Evolutionary conservation across 2,113 vertebrate species (phyloP), one percentile per base, ranked within the genome.

Genomic region (Chinchilla lanigera): DNA sequence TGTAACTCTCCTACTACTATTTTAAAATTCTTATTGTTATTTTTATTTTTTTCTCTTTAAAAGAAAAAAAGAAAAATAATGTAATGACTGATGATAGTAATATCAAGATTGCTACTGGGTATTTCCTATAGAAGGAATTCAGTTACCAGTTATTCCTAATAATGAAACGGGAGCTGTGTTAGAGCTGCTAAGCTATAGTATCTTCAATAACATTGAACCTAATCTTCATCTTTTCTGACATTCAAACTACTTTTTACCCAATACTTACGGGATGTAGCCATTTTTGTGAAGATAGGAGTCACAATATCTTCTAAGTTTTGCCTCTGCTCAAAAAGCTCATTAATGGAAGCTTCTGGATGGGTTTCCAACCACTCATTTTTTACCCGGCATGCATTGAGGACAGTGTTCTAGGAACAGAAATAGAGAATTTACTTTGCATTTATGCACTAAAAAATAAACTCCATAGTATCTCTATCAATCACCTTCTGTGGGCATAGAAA

Each of bases 361-460:
- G 95, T 98, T 93, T 99, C 98, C 52, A 99, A 93, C 99, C 99
- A 99, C 44, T 99, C 98, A 1, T 63, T 98, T 96, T 98, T 99
- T 28, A 93, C 17, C 47, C 97, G 98, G 86, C 99, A 99, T 0
- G 95, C 96, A 83, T 69, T 98, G 7, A 95, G 73, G 87, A 98
- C 97, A 7, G 93, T 93, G 85, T 98, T 98, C 99, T 99, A 95
- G 71, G 95, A 63, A 73, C 22, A 80, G 92, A 73, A 93, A 69
- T 50, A 89, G n/a, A 78, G 63, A 93, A 60, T 44, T 89, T 63
- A 89, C 22, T 88, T 93, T 80, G 16, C 7, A 81, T 35, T 80
- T 89, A 82, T 26, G 75, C 86, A 75, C 3, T 80, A 28, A 71
- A 96, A 96, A 90, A 41, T 41, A 44, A 93, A 75, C 7, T 88